Conservation (phyloP, 2,888 invertebrate genomes). For the Zootermopsis nevadensis region DNA sequence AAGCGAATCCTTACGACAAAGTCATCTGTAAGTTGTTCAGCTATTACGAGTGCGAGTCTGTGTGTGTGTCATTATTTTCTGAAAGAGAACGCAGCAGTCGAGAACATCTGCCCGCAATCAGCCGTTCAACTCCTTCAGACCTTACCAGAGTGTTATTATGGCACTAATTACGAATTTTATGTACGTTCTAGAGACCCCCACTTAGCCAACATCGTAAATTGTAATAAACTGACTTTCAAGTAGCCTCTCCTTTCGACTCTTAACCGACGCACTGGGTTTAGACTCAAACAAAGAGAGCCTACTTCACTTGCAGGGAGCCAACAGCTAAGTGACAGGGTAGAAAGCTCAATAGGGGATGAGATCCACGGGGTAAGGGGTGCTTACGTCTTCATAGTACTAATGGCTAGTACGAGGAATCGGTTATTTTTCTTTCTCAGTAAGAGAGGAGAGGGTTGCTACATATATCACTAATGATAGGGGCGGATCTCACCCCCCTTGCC, state of each 20-base stretch:
- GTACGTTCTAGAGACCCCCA: not conserved
- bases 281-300: not conserved
- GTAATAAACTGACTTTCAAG: slow-evolving; percentile 26
- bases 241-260: not conserved
- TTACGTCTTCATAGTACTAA: slow-evolving; percentile 24
- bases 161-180: slow-evolving; percentile 21
- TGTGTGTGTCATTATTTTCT: too few relatives aligned
- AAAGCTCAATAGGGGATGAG: slow-evolving; percentile 11
- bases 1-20: too few relatives aligned
- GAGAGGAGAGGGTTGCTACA: not conserved
- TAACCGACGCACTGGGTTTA: not conserved
- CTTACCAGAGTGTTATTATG: not conserved
- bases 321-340: not conserved
- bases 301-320: not conserved
- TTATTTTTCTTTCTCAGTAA: not conserved
- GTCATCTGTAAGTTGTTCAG: too few relatives aligned
- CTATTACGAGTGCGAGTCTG: too few relatives aligned
- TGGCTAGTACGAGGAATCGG: not conserved
- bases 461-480: slow-evolving; percentile 30
- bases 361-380: not conserved
- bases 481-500: not conserved
- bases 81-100: too few relatives aligned
- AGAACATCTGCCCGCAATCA: too few relatives aligned
- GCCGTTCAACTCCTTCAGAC: too few relatives aligned
- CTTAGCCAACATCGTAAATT: slow-evolving; percentile 19